phyloP scores from a whole-genome alignment of 2,888 invertebrate genomes.

The Tenthredo livida region DNA sequence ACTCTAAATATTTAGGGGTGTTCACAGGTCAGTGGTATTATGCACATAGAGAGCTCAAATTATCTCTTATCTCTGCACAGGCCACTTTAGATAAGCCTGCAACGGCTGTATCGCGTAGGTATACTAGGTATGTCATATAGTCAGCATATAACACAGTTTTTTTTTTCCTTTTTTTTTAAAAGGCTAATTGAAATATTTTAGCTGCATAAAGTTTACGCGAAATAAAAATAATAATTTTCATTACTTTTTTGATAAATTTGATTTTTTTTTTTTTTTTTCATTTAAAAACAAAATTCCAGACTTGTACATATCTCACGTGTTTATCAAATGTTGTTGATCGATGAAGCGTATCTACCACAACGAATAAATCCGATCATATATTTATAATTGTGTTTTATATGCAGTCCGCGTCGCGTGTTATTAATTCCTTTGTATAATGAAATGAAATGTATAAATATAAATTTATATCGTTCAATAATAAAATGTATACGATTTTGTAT shows the following conservation, averaged over 20 bases:
- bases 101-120: neutral
- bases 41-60: neutral
- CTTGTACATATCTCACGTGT: too few relatives aligned
- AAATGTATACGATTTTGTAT: too few relatives aligned
- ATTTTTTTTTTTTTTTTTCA: too few relatives aligned
- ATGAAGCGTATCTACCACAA: neutral
- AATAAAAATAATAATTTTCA: neutral
- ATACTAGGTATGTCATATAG: neutral
- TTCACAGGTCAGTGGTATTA: conserved; percentile 10
- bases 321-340: neutral
- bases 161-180: too few relatives aligned
- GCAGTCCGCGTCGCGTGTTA: too few relatives aligned
- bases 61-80: neutral
- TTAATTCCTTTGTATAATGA: too few relatives aligned
- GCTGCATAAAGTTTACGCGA: neutral
- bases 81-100: neutral
- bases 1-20: neutral
- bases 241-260: neutral
- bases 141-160: neutral
- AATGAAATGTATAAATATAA: neutral
- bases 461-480: too few relatives aligned
- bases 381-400: neutral
- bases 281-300: too few relatives aligned
- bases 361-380: neutral
- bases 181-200: neutral